Evolutionary conservation across 2,113 vertebrate species (phyloP).

Genomic region (Brachirus orientalis): DNA sequence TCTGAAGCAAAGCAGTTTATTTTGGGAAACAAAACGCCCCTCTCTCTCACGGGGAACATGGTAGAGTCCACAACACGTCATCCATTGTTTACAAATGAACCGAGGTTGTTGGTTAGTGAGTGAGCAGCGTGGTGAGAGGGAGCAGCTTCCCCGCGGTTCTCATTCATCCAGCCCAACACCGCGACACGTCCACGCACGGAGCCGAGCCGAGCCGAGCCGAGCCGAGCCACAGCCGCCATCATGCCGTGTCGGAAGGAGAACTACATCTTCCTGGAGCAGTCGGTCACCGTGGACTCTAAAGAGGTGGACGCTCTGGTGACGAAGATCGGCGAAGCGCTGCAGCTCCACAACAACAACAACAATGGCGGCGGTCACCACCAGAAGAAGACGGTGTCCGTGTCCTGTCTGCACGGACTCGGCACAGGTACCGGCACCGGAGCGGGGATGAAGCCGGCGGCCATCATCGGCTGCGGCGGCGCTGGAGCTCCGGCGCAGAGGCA

Average conservation of each 20-base stretch:
- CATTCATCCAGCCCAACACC: constrained; percentile 38
- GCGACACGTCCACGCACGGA: neutral
- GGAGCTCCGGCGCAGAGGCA: constrained; percentile 33
- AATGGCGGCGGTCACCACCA: constrained; percentile 62
- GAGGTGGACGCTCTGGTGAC: constrained; percentile 90
- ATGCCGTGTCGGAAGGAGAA: constrained; percentile 89
- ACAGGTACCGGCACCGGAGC: neutral
- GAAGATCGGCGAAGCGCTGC: constrained; percentile 87
- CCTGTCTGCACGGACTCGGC: constrained; percentile 71
- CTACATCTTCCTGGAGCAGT: constrained; percentile 87
- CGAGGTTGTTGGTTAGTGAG: constrained; percentile 53
- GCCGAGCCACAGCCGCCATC: neutral
- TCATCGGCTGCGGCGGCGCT: constrained; percentile 13
- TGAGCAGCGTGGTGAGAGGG: constrained; percentile 69
- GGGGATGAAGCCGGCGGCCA: constrained; percentile 52
- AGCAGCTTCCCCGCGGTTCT: constrained; percentile 15
- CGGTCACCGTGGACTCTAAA: constrained; percentile 84
- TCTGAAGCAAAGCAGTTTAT: accelerated
- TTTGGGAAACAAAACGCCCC: neutral
- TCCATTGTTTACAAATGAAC: constrained; percentile 90
- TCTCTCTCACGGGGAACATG: constrained; percentile 34
- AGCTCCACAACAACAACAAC: constrained; percentile 83
- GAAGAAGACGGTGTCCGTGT: constrained; percentile 67
- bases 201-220: neutral
- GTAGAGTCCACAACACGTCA: constrained; percentile 80